A percentile compares a stretch with the other conserved stretches of the same genome.
These are phyloP conservation scores for Euborellia annulipes DNA, from an alignment of 1,140 invertebrate species.

Conservation along the genomic window DNA sequence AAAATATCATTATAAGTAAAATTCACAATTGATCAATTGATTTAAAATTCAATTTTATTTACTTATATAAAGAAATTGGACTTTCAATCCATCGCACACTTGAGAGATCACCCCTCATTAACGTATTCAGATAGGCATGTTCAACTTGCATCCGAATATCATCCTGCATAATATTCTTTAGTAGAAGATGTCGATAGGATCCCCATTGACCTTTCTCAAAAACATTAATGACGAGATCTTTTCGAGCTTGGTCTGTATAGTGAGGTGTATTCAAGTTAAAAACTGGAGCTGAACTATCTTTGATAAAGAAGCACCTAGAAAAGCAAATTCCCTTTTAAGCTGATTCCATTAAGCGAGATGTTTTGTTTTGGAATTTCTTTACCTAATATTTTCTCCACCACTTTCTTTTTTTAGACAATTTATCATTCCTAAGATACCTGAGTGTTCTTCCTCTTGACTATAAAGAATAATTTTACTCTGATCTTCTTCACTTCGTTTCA, in stretches of 20 bases:
- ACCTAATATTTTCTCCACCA: constrained; percentile 55
- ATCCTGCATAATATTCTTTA: constrained; percentile 30
- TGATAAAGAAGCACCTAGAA: constrained; percentile 39
- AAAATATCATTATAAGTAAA: constrained; percentile 8
- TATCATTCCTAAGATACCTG: constrained; percentile 70
- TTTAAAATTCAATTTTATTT: constrained; percentile 10
- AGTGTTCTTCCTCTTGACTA: constrained; percentile 44
- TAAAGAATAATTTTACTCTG: constrained; percentile 50
- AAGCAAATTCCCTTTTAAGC: neutral
- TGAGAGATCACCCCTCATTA: constrained; percentile 77
- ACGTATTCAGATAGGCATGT: constrained; percentile 84
- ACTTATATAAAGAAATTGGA: constrained; percentile 42
- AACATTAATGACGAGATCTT: constrained; percentile 74
- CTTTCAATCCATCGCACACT: constrained; percentile 89
- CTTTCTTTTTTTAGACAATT: constrained; percentile 77
- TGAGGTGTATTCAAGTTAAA: constrained; percentile 39
- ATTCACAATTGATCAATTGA: no score
- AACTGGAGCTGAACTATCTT: constrained; percentile 40
- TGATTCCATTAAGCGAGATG: neutral
- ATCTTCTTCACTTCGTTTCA: constrained; percentile 39
- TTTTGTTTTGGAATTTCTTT: no score
- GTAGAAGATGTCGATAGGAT: constrained; percentile 56
- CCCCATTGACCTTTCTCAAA: constrained; percentile 67
- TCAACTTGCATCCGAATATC: constrained; percentile 38
- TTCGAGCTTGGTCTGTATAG: constrained; percentile 46